Evolutionary conservation across 2,113 vertebrate species (phyloP).

Genomic region (Miniopterus natalensis): DNA sequence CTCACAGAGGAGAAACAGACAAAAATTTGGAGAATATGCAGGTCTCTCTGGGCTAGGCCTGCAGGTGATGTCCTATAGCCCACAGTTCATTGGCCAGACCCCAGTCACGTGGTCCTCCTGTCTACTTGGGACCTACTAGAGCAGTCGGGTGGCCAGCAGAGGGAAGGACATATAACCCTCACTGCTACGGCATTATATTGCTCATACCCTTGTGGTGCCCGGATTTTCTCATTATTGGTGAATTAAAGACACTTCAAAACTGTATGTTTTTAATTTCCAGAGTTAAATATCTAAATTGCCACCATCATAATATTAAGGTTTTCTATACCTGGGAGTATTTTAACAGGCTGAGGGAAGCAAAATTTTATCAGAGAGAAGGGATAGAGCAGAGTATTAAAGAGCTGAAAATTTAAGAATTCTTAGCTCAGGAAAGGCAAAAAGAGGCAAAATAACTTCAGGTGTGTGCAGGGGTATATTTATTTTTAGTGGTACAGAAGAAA

Average conservation of each 20-base stretch:
- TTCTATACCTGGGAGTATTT: slow-evolving; percentile 23
- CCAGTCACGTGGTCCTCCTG: background rate
- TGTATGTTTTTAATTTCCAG: background rate
- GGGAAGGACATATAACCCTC: background rate
- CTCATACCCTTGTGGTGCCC: background rate
- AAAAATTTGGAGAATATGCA: background rate
- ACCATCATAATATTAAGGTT: background rate
- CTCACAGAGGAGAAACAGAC: background rate
- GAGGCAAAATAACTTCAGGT: background rate
- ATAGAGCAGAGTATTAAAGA: background rate
- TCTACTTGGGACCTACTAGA: background rate
- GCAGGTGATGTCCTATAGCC: background rate
- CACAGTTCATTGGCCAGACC: background rate
- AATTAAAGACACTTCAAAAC: background rate
- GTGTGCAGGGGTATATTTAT: background rate
- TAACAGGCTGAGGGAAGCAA: background rate
- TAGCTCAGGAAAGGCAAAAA: slow-evolving; percentile 44
- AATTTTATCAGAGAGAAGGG: slow-evolving; percentile 38
- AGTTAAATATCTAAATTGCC: background rate
- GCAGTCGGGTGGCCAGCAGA: background rate
- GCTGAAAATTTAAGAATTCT: slow-evolving; percentile 6
- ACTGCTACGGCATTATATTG: background rate
- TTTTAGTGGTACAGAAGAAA: background rate
- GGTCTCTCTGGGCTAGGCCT: background rate
- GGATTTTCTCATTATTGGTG: background rate